Conservation (phyloP, 2,888 invertebrate species). For the Ormyrus labotus region DNA sequence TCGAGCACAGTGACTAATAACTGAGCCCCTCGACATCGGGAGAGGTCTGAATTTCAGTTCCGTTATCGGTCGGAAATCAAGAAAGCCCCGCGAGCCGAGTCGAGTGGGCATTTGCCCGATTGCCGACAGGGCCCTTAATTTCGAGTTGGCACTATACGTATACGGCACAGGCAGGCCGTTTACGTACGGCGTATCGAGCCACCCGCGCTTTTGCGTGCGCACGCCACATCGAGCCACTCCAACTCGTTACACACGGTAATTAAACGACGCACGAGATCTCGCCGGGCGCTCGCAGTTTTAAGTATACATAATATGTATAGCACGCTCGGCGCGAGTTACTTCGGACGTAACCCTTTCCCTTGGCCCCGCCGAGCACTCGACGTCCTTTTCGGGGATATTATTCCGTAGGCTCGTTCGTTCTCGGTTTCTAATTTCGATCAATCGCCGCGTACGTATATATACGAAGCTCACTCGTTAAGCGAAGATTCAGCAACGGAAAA, state of each 20-base stretch:
- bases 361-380: background rate
- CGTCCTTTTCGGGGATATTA: slow-evolving; percentile 28
- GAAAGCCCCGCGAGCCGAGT: too few relatives aligned
- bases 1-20: too few relatives aligned
- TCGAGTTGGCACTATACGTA: background rate
- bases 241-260: slow-evolving; percentile 75
- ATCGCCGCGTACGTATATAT: background rate
- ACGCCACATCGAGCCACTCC: slow-evolving; percentile 71
- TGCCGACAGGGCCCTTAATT: too few relatives aligned
- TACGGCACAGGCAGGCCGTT: background rate
- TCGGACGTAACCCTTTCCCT: too few relatives aligned
- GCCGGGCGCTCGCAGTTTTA: slow-evolving; percentile 22
- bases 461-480: background rate
- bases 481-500: background rate
- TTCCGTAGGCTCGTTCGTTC: background rate
- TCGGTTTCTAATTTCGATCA: background rate
- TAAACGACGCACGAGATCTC: slow-evolving; percentile 75
- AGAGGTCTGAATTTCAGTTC: too few relatives aligned
- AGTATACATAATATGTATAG: background rate
- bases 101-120: too few relatives aligned
- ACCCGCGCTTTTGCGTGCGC: slow-evolving; percentile 64
- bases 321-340: background rate
- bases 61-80: too few relatives aligned
- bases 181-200: background rate
- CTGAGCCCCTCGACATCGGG: too few relatives aligned